phyloP scores from a whole-genome alignment of 1,140 invertebrate species.

The Cephus cinctus region DNA sequence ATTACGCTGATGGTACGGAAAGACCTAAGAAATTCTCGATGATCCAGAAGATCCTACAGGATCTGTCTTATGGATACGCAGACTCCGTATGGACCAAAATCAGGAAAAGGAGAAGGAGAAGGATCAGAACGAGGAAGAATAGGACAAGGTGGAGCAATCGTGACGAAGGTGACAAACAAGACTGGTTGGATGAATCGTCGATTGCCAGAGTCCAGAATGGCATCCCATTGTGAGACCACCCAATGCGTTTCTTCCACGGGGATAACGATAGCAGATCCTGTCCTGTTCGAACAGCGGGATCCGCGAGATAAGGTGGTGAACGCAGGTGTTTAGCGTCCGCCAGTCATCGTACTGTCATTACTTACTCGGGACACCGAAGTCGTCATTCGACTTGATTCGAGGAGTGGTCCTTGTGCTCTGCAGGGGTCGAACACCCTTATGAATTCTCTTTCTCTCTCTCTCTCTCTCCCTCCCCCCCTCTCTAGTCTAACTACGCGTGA shows the following conservation, averaged over 20 bases:
- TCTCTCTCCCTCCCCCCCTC: no score
- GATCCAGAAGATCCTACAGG: no score
- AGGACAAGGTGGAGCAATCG: no score
- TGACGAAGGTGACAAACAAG: not conserved
- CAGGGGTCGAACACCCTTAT: constrained; percentile 25
- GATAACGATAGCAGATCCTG: constrained; percentile 36
- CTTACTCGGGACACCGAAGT: constrained; percentile 35
- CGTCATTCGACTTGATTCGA: constrained; percentile 7
- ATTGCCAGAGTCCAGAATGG: constrained; percentile 7
- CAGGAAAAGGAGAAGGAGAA: no score
- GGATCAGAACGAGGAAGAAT: no score
- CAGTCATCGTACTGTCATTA: constrained; percentile 54
- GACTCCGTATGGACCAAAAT: no score
- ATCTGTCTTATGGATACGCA: no score
- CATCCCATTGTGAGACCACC: constrained; percentile 16
- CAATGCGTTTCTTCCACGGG: constrained; percentile 9
- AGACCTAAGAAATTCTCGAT: no score
- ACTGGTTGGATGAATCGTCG: constrained; percentile 1
- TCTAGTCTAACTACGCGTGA: no score
- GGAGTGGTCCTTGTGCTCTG: constrained; percentile 14
- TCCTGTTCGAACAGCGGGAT: constrained; percentile 36
- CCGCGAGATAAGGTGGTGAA: constrained; percentile 44
- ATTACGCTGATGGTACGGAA: no score
- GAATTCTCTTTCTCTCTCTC: no score
- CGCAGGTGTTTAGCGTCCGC: constrained; percentile 48